Evolutionary conservation across 2,113 vertebrate genomes (phyloP).

Genomic region (Typhlomys cinereus): DNA sequence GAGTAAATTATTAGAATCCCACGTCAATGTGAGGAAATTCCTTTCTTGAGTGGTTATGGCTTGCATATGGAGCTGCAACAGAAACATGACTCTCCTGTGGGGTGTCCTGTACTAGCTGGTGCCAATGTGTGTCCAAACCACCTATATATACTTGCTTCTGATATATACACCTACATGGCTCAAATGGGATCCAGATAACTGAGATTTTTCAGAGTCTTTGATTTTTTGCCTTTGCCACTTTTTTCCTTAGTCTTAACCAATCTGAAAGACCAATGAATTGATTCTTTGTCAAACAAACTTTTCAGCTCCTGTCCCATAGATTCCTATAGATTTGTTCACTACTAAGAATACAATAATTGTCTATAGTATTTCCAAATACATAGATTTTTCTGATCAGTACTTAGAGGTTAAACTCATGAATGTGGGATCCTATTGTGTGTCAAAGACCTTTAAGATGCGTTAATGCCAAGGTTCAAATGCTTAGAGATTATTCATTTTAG

Average conservation of each 20-base stretch:
- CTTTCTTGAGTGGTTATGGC: background rate
- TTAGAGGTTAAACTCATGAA: background rate
- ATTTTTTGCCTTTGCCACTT: background rate
- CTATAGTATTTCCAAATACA: background rate
- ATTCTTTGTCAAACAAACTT: background rate
- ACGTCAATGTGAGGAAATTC: background rate
- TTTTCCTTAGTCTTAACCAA: background rate
- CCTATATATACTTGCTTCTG: background rate
- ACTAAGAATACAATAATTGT: background rate
- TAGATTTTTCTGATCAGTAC: background rate
- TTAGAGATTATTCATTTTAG: background rate
- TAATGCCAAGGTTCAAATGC: background rate
- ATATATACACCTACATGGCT: background rate
- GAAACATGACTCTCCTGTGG: background rate
- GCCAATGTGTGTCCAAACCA: fast-evolving
- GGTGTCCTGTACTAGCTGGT: background rate
- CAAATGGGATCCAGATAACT: background rate
- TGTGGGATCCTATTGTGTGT: background rate
- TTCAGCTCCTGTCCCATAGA: background rate
- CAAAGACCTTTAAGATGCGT: background rate
- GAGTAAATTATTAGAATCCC: background rate
- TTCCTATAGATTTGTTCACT: background rate
- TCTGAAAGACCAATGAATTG: background rate
- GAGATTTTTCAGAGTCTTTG: background rate
- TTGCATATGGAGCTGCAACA: background rate